These are phyloP conservation scores for Danio albolineatus DNA, from an alignment of 2,797 vertebrate species.

Conservation along the genomic window DNA sequence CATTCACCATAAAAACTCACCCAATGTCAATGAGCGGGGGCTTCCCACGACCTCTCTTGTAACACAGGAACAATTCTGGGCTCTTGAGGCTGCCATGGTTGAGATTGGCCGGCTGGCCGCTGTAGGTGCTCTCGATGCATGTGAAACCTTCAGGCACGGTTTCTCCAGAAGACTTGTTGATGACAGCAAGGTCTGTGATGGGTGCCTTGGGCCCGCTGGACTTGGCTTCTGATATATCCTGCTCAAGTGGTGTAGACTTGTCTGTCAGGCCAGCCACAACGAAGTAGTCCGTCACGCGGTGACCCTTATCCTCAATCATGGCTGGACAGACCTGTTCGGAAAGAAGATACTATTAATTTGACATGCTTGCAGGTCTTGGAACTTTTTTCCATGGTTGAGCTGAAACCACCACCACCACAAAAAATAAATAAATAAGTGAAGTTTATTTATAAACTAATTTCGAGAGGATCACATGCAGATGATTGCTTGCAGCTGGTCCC, in stretches of 20 bases:
- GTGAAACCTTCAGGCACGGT: conserved; percentile 95
- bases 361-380: too few species aligned
- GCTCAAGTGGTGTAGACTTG: conserved; percentile 89
- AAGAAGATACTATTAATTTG: background rate
- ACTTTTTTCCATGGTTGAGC: too few species aligned
- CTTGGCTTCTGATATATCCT: conserved; percentile 92
- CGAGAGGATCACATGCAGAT: too few species aligned
- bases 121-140: conserved; percentile 91
- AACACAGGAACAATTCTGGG: conserved; percentile 95
- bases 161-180: conserved; percentile 93
- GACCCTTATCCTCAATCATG: conserved; percentile 98
- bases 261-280: conserved; percentile 97
- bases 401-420: too few species aligned
- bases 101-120: conserved; percentile 92
- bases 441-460: too few species aligned
- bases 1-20: conserved; percentile 75
- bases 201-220: conserved; percentile 91
- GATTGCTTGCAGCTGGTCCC: too few species aligned
- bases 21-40: conserved; percentile 93
- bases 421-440: too few species aligned
- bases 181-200: conserved; percentile 94
- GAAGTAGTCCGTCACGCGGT: conserved; percentile 97
- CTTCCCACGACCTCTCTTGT: conserved; percentile 90
- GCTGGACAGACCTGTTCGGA: conserved; percentile 73
- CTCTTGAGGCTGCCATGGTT: conserved; percentile 98